Base-by-base conservation (phyloP, 2,888 invertebrate genomes). In the Idaea aversata region DNA sequence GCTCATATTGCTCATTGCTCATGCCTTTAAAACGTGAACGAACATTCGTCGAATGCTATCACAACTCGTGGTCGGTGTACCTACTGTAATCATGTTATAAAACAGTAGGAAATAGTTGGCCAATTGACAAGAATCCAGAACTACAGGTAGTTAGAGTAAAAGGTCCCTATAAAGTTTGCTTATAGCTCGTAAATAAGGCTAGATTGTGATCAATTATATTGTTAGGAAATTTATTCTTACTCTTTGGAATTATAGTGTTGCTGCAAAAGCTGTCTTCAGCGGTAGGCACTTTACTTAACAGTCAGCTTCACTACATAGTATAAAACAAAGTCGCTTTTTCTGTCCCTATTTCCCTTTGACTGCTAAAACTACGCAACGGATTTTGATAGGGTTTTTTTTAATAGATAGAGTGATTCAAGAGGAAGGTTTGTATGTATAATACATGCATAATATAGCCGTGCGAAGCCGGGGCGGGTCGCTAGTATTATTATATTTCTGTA, bases 161-260 rank as follows among this genome's bases (percentile, higher is more conserved):
- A 47, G 47, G 47, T 47, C 47, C 47, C 47, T 47, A 10, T 47
- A 47, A 47, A 47, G 13, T 47, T 47, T 47, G 13, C 47, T 47
- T 13, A n/a, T 36, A 25, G 35, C 5, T 36, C 13, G 36, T 61
- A n/a, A n/a, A 35, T 59, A 63, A 36, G 13, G 61, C 61, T 16
- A 62, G 59, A 61, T 15, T 65, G 57, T 57, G 65, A 65, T 66
- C 62, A 69, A 68, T 72, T 72, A 58, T 36, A 35, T 36, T 57
- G 35, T 36, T 63, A 36, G 59, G 59, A 58, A 16, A 59, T 15
- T 35, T 35, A 58, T 38, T 47, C 47, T 47, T 47, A 47, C 0
- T 7, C 47, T 47, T 47, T 47, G 47, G 47, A 47, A 47, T 47
- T 47, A 47, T 4, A 10, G 47, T 47, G 7, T 47, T 47, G 13